Percentiles rank a stretch among this genome's conserved stretches.
Evolutionary conservation across 2,797 vertebrate genomes (phyloP).

Genomic region (Sebastes hubbsi): DNA sequence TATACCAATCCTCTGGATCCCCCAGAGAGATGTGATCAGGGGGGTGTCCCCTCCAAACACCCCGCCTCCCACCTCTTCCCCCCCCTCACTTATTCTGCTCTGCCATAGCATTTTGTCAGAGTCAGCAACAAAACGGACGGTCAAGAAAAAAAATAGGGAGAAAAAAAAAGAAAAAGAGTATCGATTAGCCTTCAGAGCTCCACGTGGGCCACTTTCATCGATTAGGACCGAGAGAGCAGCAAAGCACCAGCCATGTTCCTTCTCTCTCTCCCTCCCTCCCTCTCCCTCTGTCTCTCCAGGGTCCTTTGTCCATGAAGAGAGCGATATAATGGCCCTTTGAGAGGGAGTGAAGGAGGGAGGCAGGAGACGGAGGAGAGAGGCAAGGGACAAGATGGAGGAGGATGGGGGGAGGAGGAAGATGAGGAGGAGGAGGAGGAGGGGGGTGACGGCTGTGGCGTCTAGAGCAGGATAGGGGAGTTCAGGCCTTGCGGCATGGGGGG

Average conservation of each 20-base stretch:
- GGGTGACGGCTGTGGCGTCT: slow-evolving; percentile 67
- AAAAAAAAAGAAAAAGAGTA: slow-evolving; percentile 67
- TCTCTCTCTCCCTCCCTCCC: slow-evolving; percentile 48
- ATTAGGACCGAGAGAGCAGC: slow-evolving; percentile 78
- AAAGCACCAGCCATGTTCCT: slow-evolving; percentile 71
- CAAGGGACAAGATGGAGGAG: slow-evolving; percentile 62
- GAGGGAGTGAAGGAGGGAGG: slow-evolving; percentile 72
- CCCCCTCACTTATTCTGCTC: slow-evolving; percentile 59
- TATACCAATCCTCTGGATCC: slow-evolving; percentile 40
- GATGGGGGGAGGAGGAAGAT: slow-evolving; percentile 35
- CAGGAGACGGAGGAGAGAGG: slow-evolving; percentile 62
- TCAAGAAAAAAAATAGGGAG: slow-evolving; percentile 71
- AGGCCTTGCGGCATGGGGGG: slow-evolving; percentile 65
- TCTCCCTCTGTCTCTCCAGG: slow-evolving; percentile 69
- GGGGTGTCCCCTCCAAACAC: slow-evolving; percentile 59
- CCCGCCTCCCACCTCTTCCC: background rate
- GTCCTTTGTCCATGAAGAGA: slow-evolving; percentile 86
- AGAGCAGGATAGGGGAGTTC: slow-evolving; percentile 69
- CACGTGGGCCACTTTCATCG: slow-evolving; percentile 84
- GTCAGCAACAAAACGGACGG: slow-evolving; percentile 86
- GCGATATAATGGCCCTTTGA: slow-evolving; percentile 84
- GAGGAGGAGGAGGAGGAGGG: background rate
- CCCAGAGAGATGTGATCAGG: slow-evolving; percentile 68
- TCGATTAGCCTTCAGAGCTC: slow-evolving; percentile 88
- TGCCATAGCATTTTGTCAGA: slow-evolving; percentile 78